Evolutionary conservation across 2,888 invertebrate species (phyloP), one percentile per base, ranked within the genome.

Genomic region (Iphiclides podalirius): DNA sequence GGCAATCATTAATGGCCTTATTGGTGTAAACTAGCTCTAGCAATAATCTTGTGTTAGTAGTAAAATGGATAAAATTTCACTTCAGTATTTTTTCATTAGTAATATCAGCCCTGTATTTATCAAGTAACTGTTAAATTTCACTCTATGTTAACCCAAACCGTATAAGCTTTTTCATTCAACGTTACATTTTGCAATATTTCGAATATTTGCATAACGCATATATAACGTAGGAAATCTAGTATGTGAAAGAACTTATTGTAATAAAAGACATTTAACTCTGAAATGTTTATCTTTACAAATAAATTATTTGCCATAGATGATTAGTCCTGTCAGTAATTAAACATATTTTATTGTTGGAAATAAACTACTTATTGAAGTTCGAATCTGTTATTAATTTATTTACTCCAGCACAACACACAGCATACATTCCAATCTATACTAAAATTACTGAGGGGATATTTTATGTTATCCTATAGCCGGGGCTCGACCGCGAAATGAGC

Each of bases 301-400:
- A 14, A 38, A 46, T 31, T 38, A 13, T 36, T 35, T 28, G 41
- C 42, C 42, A 42, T 42, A 42, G 39, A 47, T 40, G 33, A 54
- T 28, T 45, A 41, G 46, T 45, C 35, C 37, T 47, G 49, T 46
- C 46, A 48, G 43, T 53, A 54, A 59, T 54, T 46, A 47, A 49
- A 50, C n/a, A n/a, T n/a, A n/a, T n/a, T 54, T 42, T 52, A 42
- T 48, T 61, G 58, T 60, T 59, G 52, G 33, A 57, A 59, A 58
- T 57, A 60, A 55, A 60, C 36, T 55, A 46, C n/a, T n/a, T n/a
- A n/a, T n/a, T 57, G 39, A 45, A 51, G 50, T 40, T 41, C 15
- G 31, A 2, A 4, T 31, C 0, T 31, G 28, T 9, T 36, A n/a
- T n/a, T 17, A 37, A 8, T 42, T 47, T 36, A 20, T 47, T 28